Conservation (phyloP, 2,888 invertebrate species). For the Caenorhabditis sinica region DNA sequence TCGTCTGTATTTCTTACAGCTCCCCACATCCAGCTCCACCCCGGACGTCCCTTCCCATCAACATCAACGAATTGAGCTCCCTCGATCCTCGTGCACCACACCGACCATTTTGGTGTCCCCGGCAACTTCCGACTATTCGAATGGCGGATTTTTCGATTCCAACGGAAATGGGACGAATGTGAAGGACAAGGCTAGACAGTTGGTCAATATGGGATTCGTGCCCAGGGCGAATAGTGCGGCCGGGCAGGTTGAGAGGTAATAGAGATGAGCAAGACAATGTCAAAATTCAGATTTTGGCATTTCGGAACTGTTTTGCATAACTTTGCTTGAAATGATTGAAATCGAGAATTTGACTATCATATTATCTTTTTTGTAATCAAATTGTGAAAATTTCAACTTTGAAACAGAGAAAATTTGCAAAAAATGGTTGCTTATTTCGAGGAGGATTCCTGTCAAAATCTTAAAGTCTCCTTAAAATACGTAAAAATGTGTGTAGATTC, state of each 20-base stretch:
- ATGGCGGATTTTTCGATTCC: slow-evolving; percentile 28
- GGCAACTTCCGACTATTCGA: slow-evolving; percentile 34
- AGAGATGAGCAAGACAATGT: background rate
- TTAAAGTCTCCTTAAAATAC: too few relatives aligned
- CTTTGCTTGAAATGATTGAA: too few relatives aligned
- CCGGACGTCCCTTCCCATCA: slow-evolving; percentile 30
- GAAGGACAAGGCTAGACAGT: slow-evolving; percentile 34
- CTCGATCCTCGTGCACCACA: slow-evolving; percentile 24
- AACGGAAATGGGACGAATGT: slow-evolving; percentile 38
- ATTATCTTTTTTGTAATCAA: too few relatives aligned
- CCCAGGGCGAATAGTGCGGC: slow-evolving; percentile 33
- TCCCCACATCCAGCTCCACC: slow-evolving; percentile 39
- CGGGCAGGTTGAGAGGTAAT: slow-evolving; percentile 30
- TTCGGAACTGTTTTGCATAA: too few relatives aligned
- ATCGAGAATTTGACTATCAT: too few relatives aligned
- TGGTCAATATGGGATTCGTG: slow-evolving; percentile 56
- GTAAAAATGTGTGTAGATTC: too few relatives aligned
- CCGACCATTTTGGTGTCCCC: slow-evolving; percentile 64
- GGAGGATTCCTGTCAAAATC: too few relatives aligned
- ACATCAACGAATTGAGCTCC: background rate
- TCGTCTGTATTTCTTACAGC: slow-evolving; percentile 50
- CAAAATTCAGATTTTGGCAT: background rate
- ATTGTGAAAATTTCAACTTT: too few relatives aligned
- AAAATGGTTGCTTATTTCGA: too few relatives aligned
- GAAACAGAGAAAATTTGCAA: too few relatives aligned